Evolutionary conservation across 2,888 invertebrate genomes (phyloP).

Genomic region (Lycocerus yunnanus): DNA sequence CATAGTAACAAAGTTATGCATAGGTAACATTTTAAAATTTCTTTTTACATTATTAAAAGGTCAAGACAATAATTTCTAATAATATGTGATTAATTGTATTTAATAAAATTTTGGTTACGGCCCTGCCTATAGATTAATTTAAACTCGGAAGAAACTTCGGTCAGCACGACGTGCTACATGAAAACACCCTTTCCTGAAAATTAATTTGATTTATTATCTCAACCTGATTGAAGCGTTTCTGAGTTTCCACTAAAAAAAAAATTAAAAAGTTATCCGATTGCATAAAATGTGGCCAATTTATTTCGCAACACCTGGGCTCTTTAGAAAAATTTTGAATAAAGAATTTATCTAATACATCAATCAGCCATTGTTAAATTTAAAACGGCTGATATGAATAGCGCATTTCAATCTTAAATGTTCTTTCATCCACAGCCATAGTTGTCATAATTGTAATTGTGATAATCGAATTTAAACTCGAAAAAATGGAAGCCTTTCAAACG

Average conservation of each 20-base stretch:
- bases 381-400: neutral
- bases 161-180: neutral
- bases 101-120: neutral
- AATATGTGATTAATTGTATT: neutral
- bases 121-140: neutral
- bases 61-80: neutral
- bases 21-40: neutral
- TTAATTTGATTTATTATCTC: neutral
- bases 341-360: neutral
- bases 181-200: neutral
- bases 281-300: neutral
- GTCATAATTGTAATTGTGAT: neutral
- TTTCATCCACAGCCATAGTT: neutral
- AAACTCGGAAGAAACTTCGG: neutral
- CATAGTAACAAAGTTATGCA: neutral
- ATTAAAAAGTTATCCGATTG: neutral
- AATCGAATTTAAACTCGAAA: neutral
- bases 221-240: neutral
- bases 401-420: neutral
- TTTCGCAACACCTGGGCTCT: neutral
- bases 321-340: neutral
- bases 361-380: neutral
- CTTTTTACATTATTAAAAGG: neutral
- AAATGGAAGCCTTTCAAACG: neutral
- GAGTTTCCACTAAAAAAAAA: neutral